Evolutionary conservation across 2,888 invertebrate species (phyloP).

Genomic region (Drosophila macrospina): DNA sequence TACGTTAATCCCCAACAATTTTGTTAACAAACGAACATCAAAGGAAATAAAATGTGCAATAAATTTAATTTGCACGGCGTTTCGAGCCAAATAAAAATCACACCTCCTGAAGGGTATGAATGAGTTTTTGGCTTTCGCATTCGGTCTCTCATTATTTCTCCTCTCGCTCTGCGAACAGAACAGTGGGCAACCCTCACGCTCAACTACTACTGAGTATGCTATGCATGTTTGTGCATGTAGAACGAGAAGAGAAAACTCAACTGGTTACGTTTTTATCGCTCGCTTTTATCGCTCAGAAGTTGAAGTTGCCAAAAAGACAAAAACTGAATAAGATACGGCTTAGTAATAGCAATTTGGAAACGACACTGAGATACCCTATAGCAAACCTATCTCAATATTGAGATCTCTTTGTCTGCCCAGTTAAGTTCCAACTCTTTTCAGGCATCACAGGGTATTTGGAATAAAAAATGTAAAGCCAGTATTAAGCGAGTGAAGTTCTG

Average conservation of each 20-base stretch:
- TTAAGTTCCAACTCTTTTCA: neutral
- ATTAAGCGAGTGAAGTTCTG: slow-evolving; percentile 20
- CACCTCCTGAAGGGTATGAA: slow-evolving; percentile 56
- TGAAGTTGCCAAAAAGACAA: slow-evolving; percentile 66
- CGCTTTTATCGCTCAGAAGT: slow-evolving; percentile 69
- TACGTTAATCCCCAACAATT: slow-evolving; percentile 77
- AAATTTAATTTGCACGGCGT: slow-evolving; percentile 79
- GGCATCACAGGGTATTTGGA: neutral
- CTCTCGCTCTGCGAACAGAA: slow-evolving; percentile 2
- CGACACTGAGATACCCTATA: slow-evolving; percentile 23
- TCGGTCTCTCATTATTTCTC: neutral
- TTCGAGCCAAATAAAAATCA: slow-evolving; percentile 56
- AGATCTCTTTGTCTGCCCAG: neutral
- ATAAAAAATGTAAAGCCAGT: slow-evolving; percentile 22
- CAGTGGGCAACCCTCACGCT: slow-evolving; percentile 18
- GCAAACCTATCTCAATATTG: neutral
- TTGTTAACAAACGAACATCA: slow-evolving; percentile 82
- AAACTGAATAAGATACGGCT: slow-evolving; percentile 20
- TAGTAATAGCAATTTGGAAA: neutral
- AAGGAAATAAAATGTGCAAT: slow-evolving; percentile 84
- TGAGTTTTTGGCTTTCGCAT: slow-evolving; percentile 39
- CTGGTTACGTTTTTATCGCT: slow-evolving; percentile 64
- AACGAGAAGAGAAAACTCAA: slow-evolving; percentile 40
- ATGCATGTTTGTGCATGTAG: too few relatives aligned
- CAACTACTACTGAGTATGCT: too few relatives aligned